These are phyloP conservation scores for Alca torda DNA, from an alignment of 2,797 vertebrate genomes.

Conservation along the genomic window DNA sequence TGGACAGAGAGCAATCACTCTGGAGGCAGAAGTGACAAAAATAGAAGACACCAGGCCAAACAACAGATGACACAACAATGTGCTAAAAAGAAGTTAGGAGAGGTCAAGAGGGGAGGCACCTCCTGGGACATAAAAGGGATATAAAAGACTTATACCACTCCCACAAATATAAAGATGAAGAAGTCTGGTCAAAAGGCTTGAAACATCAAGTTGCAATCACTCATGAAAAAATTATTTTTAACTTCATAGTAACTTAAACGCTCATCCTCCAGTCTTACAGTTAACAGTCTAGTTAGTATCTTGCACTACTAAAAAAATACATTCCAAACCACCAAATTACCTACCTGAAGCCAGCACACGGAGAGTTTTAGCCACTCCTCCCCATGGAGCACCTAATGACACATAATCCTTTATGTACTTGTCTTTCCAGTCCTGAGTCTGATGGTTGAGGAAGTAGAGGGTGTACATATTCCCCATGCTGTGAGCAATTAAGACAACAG, in stretches of 20 bases:
- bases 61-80: background rate
- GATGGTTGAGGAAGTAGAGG: slow-evolving; percentile 94
- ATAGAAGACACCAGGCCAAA: background rate
- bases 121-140: background rate
- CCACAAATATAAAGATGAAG: background rate
- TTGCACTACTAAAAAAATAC: background rate
- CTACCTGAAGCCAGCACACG: slow-evolving; percentile 92
- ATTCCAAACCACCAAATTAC: background rate
- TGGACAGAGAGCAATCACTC: background rate
- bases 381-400: slow-evolving; percentile 91
- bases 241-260: background rate
- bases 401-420: slow-evolving; percentile 89
- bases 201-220: background rate
- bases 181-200: background rate
- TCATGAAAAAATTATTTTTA: background rate
- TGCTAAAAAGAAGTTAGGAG: background rate
- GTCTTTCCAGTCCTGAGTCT: slow-evolving; percentile 95
- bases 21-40: background rate
- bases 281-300: background rate
- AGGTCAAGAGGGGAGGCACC: background rate
- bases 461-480: slow-evolving; percentile 99
- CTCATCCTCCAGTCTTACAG: background rate
- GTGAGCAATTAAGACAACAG: slow-evolving; percentile 93
- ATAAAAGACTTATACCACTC: background rate
- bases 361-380: slow-evolving; percentile 94